A percentile compares a stretch with the other conserved stretches of the same genome.
Conservation (phyloP, 2,113 vertebrate species). For the Anser cygnoides region DNA sequence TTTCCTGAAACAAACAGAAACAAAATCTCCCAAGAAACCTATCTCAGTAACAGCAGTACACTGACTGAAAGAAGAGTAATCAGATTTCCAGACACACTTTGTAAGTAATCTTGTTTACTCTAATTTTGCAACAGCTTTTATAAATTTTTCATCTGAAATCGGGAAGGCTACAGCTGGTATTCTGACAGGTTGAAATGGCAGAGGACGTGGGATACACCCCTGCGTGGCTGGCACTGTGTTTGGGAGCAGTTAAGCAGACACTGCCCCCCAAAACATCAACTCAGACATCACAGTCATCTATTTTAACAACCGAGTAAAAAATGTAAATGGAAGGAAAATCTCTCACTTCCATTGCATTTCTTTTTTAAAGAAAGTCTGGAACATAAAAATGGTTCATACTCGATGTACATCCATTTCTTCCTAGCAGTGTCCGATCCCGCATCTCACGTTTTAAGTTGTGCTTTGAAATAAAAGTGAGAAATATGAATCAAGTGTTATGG, state of each 20-base stretch:
- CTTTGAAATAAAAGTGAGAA: slow-evolving; percentile 10
- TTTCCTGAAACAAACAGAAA: slow-evolving; percentile 18
- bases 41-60: neutral
- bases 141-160: slow-evolving; percentile 64
- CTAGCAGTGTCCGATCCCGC: neutral
- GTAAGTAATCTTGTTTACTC: slow-evolving; percentile 45
- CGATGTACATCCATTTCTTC: neutral
- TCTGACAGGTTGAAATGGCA: slow-evolving; percentile 41
- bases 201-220: slow-evolving; percentile 20
- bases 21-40: neutral
- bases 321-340: neutral
- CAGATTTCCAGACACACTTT: slow-evolving; percentile 34
- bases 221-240: neutral
- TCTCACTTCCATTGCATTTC: neutral
- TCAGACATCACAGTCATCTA: neutral
- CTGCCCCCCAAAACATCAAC: neutral
- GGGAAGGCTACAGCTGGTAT: slow-evolving; percentile 8
- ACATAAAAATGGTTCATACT: neutral
- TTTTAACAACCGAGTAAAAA: neutral
- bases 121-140: slow-evolving; percentile 57
- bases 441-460: neutral
- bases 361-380: neutral
- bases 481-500: neutral
- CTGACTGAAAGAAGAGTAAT: slow-evolving; percentile 30
- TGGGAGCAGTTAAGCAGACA: neutral